A percentile compares a stretch with the other conserved stretches of the same genome.
Evolutionary conservation across 2,113 vertebrate species (phyloP).

Genomic region (Podarcis raffonei): DNA sequence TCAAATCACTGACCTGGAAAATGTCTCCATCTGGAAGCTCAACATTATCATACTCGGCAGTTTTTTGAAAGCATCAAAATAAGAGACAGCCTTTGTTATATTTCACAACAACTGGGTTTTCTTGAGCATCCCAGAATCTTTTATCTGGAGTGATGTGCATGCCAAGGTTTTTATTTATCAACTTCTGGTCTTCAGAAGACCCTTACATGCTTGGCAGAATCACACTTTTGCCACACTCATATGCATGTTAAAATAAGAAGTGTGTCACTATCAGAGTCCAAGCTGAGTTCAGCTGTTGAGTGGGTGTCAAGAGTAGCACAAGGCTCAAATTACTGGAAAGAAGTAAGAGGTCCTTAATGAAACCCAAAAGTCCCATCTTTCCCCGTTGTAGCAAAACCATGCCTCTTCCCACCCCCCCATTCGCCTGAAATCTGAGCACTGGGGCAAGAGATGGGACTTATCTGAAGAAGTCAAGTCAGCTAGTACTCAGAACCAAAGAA

Average conservation of each 20-base stretch:
- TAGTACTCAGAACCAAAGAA: neutral
- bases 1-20: neutral
- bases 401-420: neutral
- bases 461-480: neutral
- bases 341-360: neutral
- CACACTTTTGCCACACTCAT: neutral
- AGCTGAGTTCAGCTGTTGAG: neutral
- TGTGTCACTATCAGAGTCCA: no score
- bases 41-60: neutral
- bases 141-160: neutral
- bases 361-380: neutral
- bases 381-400: neutral
- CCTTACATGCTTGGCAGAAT: neutral
- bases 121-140: slow-evolving; percentile 3
- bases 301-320: neutral
- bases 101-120: slow-evolving; percentile 4
- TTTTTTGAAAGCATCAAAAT: neutral
- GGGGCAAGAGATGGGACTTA: neutral
- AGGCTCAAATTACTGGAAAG: neutral
- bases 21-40: neutral
- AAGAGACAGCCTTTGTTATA: slow-evolving; percentile 4
- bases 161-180: neutral
- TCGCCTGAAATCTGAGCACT: neutral
- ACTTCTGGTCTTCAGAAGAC: neutral
- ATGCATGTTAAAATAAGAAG: neutral